Evolutionary conservation across 1,140 invertebrate genomes (phyloP).

Genomic region (Cyclina sinensis): DNA sequence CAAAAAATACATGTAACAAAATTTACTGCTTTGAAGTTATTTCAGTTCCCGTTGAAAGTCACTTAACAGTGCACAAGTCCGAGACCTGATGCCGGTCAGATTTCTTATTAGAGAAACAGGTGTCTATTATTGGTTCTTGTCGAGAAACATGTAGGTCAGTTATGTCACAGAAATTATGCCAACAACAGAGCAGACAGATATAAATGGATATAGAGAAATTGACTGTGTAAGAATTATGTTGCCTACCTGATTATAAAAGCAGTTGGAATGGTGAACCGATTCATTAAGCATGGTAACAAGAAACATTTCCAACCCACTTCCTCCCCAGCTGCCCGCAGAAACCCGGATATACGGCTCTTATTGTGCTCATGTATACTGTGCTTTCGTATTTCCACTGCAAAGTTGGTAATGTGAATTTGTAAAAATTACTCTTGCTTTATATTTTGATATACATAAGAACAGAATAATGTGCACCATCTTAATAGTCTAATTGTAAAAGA

Average conservation of each 20-base stretch:
- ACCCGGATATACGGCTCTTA: conserved; percentile 19
- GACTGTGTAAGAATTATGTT: background rate
- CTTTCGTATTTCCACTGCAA: conserved; percentile 10
- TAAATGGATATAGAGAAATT: background rate
- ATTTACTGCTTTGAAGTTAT: too few relatives aligned
- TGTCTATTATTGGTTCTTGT: background rate
- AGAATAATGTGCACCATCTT: too few relatives aligned
- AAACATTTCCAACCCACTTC: conserved; percentile 71
- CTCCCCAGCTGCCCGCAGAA: conserved; percentile 68
- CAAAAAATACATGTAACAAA: too few relatives aligned
- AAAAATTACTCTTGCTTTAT: too few relatives aligned
- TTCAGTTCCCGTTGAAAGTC: too few relatives aligned
- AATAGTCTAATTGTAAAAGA: too few relatives aligned
- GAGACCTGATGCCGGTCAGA: too few relatives aligned
- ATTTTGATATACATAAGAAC: too few relatives aligned
- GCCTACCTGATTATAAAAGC: conserved; percentile 62
- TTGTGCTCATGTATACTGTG: too few relatives aligned
- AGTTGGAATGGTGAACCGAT: background rate
- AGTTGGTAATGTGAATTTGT: too few relatives aligned
- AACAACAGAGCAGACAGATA: background rate
- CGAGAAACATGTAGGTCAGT: too few relatives aligned
- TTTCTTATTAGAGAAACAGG: background rate
- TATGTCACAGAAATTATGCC: background rate
- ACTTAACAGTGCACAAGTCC: too few relatives aligned
- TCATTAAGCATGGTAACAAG: conserved; percentile 66